Conservation (phyloP, 2,888 invertebrate species). For the Drosophila pegasa region DNA sequence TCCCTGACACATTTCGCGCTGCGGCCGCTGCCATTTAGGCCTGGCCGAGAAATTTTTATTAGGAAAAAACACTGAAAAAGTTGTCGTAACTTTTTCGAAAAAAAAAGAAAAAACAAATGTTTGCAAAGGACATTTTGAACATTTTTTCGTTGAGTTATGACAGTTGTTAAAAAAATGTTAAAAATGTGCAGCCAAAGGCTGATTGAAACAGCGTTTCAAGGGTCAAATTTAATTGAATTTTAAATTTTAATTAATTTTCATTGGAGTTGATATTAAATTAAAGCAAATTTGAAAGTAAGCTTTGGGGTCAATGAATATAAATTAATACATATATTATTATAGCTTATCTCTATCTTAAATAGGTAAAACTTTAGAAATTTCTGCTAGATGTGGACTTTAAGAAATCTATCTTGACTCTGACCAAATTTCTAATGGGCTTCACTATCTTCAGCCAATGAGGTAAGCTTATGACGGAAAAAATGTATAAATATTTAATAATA, state of each 20-base stretch:
- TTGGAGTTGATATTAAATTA: background rate
- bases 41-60: slow-evolving; percentile 26
- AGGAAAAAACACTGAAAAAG: slow-evolving; percentile 8
- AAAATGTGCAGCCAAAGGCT: background rate
- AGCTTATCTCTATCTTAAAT: background rate
- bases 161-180: background rate
- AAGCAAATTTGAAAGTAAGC: background rate
- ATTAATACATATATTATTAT: background rate
- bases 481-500: too few species aligned
- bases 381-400: background rate
- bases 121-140: too few species aligned
- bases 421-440: too few species aligned
- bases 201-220: slow-evolving; percentile 3
- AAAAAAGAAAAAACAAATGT: slow-evolving; percentile 4
- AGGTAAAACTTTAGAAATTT: background rate
- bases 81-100: slow-evolving; percentile 5
- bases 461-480: too few species aligned
- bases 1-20: slow-evolving; percentile 23
- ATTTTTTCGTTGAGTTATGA: slow-evolving; percentile 9
- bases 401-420: too few species aligned
- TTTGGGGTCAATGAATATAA: background rate
- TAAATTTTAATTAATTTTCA: background rate
- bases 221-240: slow-evolving; percentile 4
- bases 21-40: slow-evolving; percentile 21
- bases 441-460: too few species aligned